Conservation (phyloP, 2,113 vertebrate species). For the Barnardius zonarius region DNA sequence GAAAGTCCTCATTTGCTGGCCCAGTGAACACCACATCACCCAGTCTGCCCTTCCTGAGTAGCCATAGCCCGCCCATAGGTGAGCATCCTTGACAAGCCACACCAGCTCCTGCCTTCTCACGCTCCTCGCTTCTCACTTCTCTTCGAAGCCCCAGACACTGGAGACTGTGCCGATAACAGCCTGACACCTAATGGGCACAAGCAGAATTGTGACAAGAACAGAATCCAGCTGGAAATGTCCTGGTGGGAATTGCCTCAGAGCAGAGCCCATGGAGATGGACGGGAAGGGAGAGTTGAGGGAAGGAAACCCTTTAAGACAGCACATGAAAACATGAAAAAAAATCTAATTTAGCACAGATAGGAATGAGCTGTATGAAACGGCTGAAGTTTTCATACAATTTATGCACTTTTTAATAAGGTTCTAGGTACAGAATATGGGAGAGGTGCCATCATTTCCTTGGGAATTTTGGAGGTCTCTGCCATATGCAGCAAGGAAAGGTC, state of each 20-base stretch:
- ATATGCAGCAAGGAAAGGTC: neutral
- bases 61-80: rapidly evolving
- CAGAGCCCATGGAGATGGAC: neutral
- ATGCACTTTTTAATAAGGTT: neutral
- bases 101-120: neutral
- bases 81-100: neutral
- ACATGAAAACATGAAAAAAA: neutral
- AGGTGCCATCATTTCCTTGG: neutral
- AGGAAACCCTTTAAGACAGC: neutral
- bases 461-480: neutral
- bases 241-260: neutral
- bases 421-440: neutral
- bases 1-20: neutral
- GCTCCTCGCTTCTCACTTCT: no score
- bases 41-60: neutral
- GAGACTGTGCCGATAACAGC: neutral
- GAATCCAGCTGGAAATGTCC: neutral
- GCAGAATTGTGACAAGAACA: slow-evolving; percentile 1
- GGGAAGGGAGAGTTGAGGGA: neutral
- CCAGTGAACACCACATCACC: neutral
- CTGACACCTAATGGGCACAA: slow-evolving; percentile 67
- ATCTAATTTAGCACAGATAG: neutral
- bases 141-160: neutral
- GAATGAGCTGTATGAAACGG: neutral
- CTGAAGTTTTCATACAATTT: neutral